Evolutionary conservation across 1,140 invertebrate species (phyloP).

Genomic region (Drosophila pectinifera): DNA sequence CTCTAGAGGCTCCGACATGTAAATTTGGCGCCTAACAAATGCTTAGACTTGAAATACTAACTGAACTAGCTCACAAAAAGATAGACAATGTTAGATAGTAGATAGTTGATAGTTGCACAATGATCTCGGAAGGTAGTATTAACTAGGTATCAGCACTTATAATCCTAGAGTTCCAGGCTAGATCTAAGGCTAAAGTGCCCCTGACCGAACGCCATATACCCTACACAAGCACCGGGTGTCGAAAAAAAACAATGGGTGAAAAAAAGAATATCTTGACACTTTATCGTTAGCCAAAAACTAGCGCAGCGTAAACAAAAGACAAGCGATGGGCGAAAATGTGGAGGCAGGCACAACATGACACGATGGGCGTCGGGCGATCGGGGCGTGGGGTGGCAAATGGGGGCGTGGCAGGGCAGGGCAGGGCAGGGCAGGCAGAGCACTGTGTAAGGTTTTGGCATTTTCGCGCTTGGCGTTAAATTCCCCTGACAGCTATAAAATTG

Average conservation of each 20-base stretch:
- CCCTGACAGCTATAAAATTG: conserved; percentile 82
- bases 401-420: not conserved
- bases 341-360: conserved; percentile 73
- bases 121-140: too few species aligned
- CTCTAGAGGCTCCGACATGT: not conserved
- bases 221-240: not conserved
- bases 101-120: too few species aligned
- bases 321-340: conserved; percentile 36
- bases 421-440: conserved; percentile 21
- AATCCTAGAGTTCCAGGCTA: not conserved
- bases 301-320: conserved; percentile 71
- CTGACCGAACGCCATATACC: conserved; percentile 4
- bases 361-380: conserved; percentile 12
- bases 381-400: not conserved
- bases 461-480: conserved; percentile 83
- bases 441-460: conserved; percentile 70
- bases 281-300: conserved; percentile 83
- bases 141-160: not conserved
- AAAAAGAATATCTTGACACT: conserved; percentile 77
- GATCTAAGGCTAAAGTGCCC: not conserved
- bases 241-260: conserved; percentile 50
- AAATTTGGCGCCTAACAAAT: not conserved
- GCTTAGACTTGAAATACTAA: too few species aligned
- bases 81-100: too few species aligned
- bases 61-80: not conserved